Evolutionary conservation across 2,888 invertebrate species (phyloP).

Genomic region (Agrotis exclamationis): DNA sequence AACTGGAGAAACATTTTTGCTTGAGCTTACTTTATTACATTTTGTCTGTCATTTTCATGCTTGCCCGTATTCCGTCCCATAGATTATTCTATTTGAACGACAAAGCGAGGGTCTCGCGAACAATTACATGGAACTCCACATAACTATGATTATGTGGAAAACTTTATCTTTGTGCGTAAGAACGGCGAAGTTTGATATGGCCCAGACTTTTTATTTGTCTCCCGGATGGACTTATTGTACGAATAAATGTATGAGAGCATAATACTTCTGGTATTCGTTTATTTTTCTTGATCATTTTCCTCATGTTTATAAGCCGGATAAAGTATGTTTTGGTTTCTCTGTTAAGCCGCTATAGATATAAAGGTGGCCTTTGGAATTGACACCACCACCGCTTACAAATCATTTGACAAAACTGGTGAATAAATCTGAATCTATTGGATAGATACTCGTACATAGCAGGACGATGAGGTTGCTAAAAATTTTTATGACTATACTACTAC

Average conservation of each 20-base stretch:
- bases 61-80: conserved; percentile 17
- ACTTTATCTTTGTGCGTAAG: conserved; percentile 55
- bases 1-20: conserved; percentile 48
- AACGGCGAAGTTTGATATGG: conserved; percentile 53
- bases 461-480: not conserved
- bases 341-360: not conserved
- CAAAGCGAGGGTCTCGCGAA: conserved; percentile 49
- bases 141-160: conserved; percentile 58
- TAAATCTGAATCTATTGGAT: too few species aligned
- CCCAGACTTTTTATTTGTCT: conserved; percentile 60
- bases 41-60: conserved; percentile 52
- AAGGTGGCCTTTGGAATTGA: too few species aligned
- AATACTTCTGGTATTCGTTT: conserved; percentile 45
- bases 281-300: conserved; percentile 56
- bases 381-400: not conserved
- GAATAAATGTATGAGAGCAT: conserved; percentile 53
- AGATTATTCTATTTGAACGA: conserved; percentile 61
- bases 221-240: conserved; percentile 39
- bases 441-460: too few species aligned
- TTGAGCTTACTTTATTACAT: conserved; percentile 30
- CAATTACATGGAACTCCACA: conserved; percentile 58
- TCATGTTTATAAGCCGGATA: conserved; percentile 19
- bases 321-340: conserved; percentile 19
- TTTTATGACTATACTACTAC: not conserved
- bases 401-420: not conserved